phyloP scores from a whole-genome alignment of 2,113 vertebrate genomes.

The Microcebus murinus region DNA sequence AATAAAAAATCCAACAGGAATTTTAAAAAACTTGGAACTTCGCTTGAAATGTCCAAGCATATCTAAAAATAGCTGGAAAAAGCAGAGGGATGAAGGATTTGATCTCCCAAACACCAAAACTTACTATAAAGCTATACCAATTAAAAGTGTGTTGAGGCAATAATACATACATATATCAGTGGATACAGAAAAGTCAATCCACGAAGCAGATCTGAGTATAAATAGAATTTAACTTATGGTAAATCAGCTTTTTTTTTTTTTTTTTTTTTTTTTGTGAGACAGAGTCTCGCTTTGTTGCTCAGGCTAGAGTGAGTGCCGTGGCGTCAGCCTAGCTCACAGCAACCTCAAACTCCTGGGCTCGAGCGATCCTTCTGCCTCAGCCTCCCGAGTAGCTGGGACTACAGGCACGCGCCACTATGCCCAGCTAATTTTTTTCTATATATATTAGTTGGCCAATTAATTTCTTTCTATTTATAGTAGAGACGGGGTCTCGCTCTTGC shows the following conservation, averaged over 20 bases:
- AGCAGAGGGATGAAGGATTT: not conserved
- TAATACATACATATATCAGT: not conserved
- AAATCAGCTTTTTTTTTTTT: not conserved
- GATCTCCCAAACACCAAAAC: not conserved
- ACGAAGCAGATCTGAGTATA: not conserved
- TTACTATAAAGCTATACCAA: not conserved
- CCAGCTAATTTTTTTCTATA: no score
- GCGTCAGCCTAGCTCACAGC: no score
- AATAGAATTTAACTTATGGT: not conserved
- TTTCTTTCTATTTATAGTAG: no score
- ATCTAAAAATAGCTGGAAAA: conserved; percentile 26
- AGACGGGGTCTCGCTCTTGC: no score
- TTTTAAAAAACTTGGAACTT: not conserved
- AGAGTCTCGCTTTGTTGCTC: no score
- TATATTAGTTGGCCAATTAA: no score
- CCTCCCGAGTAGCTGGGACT: no score
- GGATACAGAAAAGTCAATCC: not conserved
- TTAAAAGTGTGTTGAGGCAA: conserved; percentile 16
- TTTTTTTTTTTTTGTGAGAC: no score
- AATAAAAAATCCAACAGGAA: not conserved
- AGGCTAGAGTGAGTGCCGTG: no score
- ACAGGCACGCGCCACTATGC: no score
- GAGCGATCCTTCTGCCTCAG: no score
- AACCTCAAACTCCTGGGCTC: no score
- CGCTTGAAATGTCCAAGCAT: not conserved